Base-by-base conservation (phyloP, 1,140 invertebrate genomes). In the Anoplolepis gracilipes region DNA sequence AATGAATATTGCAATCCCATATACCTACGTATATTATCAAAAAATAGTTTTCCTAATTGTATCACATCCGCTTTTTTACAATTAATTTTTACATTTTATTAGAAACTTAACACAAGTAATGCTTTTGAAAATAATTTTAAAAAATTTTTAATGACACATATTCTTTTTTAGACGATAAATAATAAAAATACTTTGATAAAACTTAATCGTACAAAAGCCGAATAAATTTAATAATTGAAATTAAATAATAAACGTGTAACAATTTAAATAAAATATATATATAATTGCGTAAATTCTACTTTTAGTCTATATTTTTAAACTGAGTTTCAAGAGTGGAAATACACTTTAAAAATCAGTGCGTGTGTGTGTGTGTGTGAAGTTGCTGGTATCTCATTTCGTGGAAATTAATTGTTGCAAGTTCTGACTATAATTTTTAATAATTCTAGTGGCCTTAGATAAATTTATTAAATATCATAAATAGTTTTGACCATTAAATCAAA, bases 31-130 rank as follows among this genome's bases (percentile, higher is more conserved):
- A 13, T 19, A 25, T 46, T 46, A 10, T 49, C 36, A 61, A 61
- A 42, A 36, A 77, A 33, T 25, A 8, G 7, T 77, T 16, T 4
- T 49, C 6, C 28, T 22, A 46, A 22, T 49, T 42, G 28, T n/a
- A 10, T 1, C 8, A 46, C 3, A 2, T 25, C 13, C 33, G n/a
- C n/a, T n/a, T n/a, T n/a, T n/a, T 53, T 53, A 19, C 3, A 53
- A n/a, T 46, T 46, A 62, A 79, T 39, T 79, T n/a, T 67, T 67
- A 22, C 42, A 49, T 78, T 53, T 65, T n/a, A 28, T 22, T 42
- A 8, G 22, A 13, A 77, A 77, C 13, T 28, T 46, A 2, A 13
- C 19, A 59, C 39, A n/a, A n/a, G 36, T 25, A 59, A 59, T 33
- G 36, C 19, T 16, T n/a, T 19, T 19, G n/a, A 57, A 39, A 75